These are phyloP conservation scores for Phenacoccus solenopsis DNA, from an alignment of 1,140 invertebrate genomes.

Conservation along the genomic window DNA sequence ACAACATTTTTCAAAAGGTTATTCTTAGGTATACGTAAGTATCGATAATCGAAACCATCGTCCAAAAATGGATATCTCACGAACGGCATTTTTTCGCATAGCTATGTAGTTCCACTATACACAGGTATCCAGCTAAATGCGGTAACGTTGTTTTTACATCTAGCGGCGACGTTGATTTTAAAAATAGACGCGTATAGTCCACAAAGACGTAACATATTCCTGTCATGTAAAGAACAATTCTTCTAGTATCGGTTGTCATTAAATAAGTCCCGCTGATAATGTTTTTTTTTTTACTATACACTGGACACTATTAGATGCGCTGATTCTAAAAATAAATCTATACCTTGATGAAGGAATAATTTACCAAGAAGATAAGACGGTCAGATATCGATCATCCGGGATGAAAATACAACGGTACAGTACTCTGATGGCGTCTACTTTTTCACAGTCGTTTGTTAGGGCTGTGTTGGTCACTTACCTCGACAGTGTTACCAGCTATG, in stretches of 20 bases:
- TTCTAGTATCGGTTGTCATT: background rate
- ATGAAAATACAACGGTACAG: too few relatives aligned
- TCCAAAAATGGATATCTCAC: background rate
- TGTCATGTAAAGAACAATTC: background rate
- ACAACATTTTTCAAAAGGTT: too few relatives aligned
- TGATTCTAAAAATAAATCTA: background rate
- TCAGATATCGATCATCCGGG: too few relatives aligned
- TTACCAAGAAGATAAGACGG: too few relatives aligned
- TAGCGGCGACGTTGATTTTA: background rate
- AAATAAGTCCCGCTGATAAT: background rate
- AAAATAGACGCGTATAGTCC: background rate
- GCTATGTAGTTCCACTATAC: background rate
- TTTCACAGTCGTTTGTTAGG: too few relatives aligned
- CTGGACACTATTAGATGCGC: background rate
- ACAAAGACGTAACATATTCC: background rate
- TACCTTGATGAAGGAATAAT: too few relatives aligned
- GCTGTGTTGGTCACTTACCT: too few relatives aligned
- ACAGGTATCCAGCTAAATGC: background rate
- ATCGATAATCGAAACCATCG: too few relatives aligned
- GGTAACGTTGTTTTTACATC: background rate
- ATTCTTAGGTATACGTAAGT: too few relatives aligned
- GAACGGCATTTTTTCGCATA: background rate
- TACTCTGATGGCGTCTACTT: too few relatives aligned
- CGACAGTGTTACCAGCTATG: too few relatives aligned
- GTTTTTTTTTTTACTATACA: too few relatives aligned